These are phyloP conservation scores for Neosalanx taihuensis DNA, from an alignment of 2,797 vertebrate genomes.

Conservation along the genomic window DNA sequence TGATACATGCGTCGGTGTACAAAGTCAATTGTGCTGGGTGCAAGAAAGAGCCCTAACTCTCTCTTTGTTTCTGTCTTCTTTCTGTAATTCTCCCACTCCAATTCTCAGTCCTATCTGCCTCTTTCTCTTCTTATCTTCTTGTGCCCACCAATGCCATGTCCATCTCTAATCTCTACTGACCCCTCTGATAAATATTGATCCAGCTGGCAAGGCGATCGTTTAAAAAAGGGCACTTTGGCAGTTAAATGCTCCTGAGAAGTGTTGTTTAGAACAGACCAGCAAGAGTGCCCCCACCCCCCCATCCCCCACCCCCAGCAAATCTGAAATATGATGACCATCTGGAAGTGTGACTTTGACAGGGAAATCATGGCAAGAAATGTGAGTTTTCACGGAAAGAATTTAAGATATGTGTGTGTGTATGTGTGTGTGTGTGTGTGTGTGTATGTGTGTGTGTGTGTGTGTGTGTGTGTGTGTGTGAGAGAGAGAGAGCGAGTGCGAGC, in stretches of 20 bases:
- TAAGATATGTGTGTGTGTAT: conserved; percentile 11
- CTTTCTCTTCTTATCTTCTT: too few relatives aligned
- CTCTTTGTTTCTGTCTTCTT: too few relatives aligned
- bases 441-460: conserved; percentile 13
- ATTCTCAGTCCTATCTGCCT: too few relatives aligned
- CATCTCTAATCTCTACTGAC: too few relatives aligned
- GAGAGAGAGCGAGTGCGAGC: conserved; percentile 42
- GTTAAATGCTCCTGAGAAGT: conserved; percentile 78
- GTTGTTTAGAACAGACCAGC: conserved; percentile 59
- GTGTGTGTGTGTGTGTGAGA: too few relatives aligned
- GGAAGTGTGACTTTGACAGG: conserved; percentile 36
- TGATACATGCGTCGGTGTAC: too few relatives aligned
- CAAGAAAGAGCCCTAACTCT: too few relatives aligned
- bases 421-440: too few relatives aligned
- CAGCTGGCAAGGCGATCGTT: conserved; percentile 89
- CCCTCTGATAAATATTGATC: conserved; percentile 49
- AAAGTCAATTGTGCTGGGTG: too few relatives aligned
- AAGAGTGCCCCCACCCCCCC: too few relatives aligned
- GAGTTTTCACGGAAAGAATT: conserved; percentile 3
- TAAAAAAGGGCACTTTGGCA: conserved; percentile 85
- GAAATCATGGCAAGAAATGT: not conserved
- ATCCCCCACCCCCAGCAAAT: too few relatives aligned
- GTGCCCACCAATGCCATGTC: too few relatives aligned
- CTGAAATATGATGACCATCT: conserved; percentile 53
- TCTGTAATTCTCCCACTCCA: conserved; percentile 11